These are phyloP conservation scores for Corbicula japonica DNA, from an alignment of 2,888 invertebrate species.

Conservation along the genomic window DNA sequence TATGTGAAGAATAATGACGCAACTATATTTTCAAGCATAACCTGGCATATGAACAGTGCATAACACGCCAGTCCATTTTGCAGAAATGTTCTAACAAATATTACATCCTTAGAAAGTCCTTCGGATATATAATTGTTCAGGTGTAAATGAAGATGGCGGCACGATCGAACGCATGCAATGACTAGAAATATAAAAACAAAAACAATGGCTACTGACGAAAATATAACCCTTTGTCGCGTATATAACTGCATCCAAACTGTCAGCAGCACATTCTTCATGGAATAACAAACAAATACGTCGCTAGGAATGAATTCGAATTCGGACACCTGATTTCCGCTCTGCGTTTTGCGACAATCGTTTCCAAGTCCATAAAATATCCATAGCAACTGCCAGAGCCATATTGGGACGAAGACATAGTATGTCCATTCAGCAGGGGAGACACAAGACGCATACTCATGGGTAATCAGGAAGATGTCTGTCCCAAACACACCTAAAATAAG, in stretches of 20 bases:
- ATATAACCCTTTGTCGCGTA: conserved; percentile 22
- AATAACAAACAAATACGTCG: conserved; percentile 30
- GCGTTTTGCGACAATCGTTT: conserved; percentile 16
- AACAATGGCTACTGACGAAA: conserved; percentile 15
- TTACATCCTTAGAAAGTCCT: conserved; percentile 26
- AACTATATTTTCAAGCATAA: conserved; percentile 26
- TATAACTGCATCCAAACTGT: conserved; percentile 28
- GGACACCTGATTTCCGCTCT: conserved; percentile 14
- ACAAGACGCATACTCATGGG: conserved; percentile 14
- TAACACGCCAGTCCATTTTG: conserved; percentile 27
- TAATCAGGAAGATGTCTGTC: conserved; percentile 1
- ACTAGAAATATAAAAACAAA: conserved; percentile 20
- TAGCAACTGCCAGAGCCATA: conserved; percentile 19
- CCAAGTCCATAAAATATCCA: conserved; percentile 11
- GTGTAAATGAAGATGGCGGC: conserved; percentile 14
- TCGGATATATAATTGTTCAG: conserved; percentile 10
- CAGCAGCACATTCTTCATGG: conserved; percentile 17
- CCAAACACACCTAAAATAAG: conserved; percentile 25
- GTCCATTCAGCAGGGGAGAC: conserved; percentile 31
- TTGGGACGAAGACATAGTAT: conserved; percentile 17
- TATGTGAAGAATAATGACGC: conserved; percentile 14
- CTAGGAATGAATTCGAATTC: conserved; percentile 25
- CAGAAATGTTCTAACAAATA: conserved; percentile 13
- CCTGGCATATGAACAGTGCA: conserved; percentile 22
- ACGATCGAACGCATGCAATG: conserved; percentile 11